These are phyloP conservation scores for Onychomys arenicola DNA, from an alignment of 2,797 vertebrate genomes.

Conservation along the genomic window DNA sequence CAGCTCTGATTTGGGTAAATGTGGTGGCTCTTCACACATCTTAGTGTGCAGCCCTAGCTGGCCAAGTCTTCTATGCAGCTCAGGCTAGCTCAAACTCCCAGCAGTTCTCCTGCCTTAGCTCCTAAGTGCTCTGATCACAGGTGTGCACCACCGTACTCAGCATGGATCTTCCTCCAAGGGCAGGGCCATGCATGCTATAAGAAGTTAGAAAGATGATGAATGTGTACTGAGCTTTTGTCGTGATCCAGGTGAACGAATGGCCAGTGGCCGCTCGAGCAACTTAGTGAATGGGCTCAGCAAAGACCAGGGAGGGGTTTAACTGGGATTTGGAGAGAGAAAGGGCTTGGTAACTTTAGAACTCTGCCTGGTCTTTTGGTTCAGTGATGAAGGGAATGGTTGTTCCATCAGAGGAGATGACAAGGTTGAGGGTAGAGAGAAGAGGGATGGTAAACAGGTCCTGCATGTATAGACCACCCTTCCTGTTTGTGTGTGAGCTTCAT, in stretches of 20 bases:
- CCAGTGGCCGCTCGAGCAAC: not conserved
- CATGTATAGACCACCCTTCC: not conserved
- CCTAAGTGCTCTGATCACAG: not conserved
- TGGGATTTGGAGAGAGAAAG: not conserved
- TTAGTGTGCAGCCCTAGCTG: not conserved
- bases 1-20: not conserved
- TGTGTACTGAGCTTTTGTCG: not conserved
- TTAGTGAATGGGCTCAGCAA: not conserved
- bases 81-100: not conserved
- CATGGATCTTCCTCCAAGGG: not conserved
- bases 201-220: not conserved
- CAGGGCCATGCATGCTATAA: not conserved
- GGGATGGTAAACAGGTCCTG: fast-evolving
- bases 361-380: not conserved
- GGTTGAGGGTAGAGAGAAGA: too few species aligned
- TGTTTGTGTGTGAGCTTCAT: not conserved
- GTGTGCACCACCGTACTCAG: not conserved
- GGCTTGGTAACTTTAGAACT: not conserved
- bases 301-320: not conserved
- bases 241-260: not conserved
- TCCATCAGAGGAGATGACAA: not conserved
- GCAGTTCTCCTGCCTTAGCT: not conserved
- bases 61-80: not conserved
- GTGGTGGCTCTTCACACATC: not conserved
- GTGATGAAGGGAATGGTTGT: not conserved